These are phyloP conservation scores for Ardeotis arabs DNA, from an alignment of 2,113 vertebrate species.

Conservation along the genomic window DNA sequence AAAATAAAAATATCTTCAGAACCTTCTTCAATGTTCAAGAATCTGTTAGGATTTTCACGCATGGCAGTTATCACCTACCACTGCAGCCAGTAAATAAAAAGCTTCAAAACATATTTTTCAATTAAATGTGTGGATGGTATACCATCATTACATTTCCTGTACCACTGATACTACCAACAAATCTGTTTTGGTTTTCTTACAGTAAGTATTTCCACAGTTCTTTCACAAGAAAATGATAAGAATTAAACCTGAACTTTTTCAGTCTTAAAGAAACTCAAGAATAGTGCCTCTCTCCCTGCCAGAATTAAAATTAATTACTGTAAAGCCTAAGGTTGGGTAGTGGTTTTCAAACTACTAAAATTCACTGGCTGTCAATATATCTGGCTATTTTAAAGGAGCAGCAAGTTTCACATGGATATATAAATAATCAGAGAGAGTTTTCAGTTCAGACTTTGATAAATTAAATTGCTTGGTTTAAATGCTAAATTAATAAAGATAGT, in stretches of 20 bases:
- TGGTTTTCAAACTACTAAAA: background rate
- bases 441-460: background rate
- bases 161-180: background rate
- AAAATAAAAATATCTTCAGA: background rate
- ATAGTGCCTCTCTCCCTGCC: background rate
- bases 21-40: background rate
- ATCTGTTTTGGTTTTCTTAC: background rate
- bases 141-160: background rate
- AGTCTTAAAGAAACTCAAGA: background rate
- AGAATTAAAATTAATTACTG: background rate
- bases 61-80: background rate
- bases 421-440: constrained; percentile 10
- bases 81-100: background rate
- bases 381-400: background rate
- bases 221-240: background rate
- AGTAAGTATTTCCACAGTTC: background rate
- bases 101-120: background rate
- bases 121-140: background rate
- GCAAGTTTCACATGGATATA: background rate
- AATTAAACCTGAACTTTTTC: background rate
- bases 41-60: background rate
- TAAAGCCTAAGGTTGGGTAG: background rate
- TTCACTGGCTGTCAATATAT: background rate
- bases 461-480: background rate
- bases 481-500: background rate